phyloP scores from a whole-genome alignment of 2,113 vertebrate species.

The Paraplagusia blochii region DNA sequence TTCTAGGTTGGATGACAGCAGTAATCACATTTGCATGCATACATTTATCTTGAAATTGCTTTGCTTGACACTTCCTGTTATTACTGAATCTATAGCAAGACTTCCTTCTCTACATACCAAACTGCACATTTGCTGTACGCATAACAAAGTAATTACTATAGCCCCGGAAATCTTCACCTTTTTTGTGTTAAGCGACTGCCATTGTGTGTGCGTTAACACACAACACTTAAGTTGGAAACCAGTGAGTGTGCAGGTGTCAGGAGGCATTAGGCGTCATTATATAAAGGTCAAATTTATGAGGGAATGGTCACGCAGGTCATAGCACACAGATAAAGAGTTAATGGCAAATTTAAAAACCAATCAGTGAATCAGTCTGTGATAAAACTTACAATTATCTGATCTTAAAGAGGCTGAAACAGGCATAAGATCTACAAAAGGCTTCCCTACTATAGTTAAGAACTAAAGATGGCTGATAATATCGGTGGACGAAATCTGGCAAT shows the following conservation, averaged over 20 bases:
- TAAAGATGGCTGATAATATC: too few relatives aligned
- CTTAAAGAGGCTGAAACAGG: too few relatives aligned
- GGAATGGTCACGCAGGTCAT: constrained; percentile 11
- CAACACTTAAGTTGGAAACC: too few relatives aligned
- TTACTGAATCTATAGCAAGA: constrained; percentile 8
- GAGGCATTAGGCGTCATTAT: constrained; percentile 5
- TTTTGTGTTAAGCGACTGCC: not conserved
- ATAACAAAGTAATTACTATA: too few relatives aligned
- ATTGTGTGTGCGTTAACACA: too few relatives aligned
- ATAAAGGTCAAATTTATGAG: constrained; percentile 15
- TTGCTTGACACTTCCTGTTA: not conserved
- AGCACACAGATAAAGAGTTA: not conserved
- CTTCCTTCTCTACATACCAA: not conserved
- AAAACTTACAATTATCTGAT: not conserved
- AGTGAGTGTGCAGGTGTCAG: not conserved
- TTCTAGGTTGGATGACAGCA: constrained; percentile 6
- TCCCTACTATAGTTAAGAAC: too few relatives aligned
- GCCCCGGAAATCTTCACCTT: not conserved
- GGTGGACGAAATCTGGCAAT: too few relatives aligned
- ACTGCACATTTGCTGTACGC: not conserved
- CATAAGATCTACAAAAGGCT: too few relatives aligned
- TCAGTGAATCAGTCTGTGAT: constrained; percentile 1
- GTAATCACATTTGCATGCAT: constrained; percentile 32
- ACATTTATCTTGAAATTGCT: constrained; percentile 18
- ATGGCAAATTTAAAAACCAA: constrained; percentile 10